These are phyloP conservation scores for Ditula angustiorana DNA, from an alignment of 2,888 invertebrate genomes.

Conservation along the genomic window DNA sequence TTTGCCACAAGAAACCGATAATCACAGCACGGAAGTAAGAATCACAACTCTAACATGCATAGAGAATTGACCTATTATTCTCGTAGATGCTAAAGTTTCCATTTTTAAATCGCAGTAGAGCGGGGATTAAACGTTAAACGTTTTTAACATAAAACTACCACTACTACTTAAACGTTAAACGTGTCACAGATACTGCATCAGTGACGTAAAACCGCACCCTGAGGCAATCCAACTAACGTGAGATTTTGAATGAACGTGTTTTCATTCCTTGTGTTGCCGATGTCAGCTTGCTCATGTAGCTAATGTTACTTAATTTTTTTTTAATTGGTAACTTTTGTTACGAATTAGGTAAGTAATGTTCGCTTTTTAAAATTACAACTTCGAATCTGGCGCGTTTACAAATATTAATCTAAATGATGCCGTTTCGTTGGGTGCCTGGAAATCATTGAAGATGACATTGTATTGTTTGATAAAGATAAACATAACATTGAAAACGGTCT, in stretches of 20 bases:
- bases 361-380: not conserved
- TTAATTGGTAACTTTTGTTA: conserved; percentile 5
- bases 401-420: not conserved
- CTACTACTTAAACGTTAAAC: too few species aligned
- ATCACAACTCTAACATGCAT: not conserved
- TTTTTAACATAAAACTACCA: too few species aligned
- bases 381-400: not conserved
- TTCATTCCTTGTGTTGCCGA: not conserved
- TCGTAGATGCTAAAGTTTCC: not conserved
- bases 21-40: not conserved
- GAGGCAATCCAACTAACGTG: conserved; percentile 12
- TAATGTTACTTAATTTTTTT: conserved; percentile 4
- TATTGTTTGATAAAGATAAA: too few species aligned
- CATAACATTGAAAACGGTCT: too few species aligned
- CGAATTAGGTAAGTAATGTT: conserved; percentile 5
- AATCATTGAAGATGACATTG: not conserved
- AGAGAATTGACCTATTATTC: not conserved
- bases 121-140: not conserved
- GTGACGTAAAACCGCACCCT: conserved; percentile 6
- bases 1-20: not conserved
- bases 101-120: not conserved
- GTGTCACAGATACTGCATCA: conserved; percentile 26
- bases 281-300: not conserved
- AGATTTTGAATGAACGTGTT: not conserved
- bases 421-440: not conserved